Evolutionary conservation across 2,113 vertebrate genomes (phyloP), one percentile per base, ranked within the genome.

Genomic region (Crotalus viridis): DNA sequence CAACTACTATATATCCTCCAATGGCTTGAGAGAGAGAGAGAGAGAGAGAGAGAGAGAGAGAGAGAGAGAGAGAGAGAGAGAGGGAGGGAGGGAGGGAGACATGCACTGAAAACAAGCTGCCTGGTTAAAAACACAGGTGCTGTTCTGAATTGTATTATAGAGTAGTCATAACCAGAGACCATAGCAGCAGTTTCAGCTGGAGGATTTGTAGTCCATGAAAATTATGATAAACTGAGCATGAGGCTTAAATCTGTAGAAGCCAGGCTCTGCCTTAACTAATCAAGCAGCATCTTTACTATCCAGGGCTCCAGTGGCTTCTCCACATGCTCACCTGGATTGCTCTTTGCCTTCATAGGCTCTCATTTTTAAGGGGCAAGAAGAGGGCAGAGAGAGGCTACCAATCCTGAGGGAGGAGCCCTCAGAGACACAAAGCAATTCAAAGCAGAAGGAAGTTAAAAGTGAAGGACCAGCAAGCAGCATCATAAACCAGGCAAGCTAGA

Each of bases 341-440:
- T 94, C 95, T 56, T 95, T 88, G 93, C 94, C 94, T 96, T 96
- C 96, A 96, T 96, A 97, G 95, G 94, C 94, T 96, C 95, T 96
- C 95, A 96, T 91, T 96, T 97, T 97, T 97, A 93, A 92, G 95
- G 96, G 94, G 95, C 94, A 95, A 96, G 88, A 57, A 94, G 69
- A 94, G 0, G 26, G 87, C 96, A 89, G 96, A 95, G 94, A 94
- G 94, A 89, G 85, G 93, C 93, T 94, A 97, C 96, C 93, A 94
- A 91, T 92, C 89, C 92, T 94, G 69, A 89, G 94, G 95, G 95
- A 97, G 94, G 89, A 97, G 95, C 91, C 88, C 85, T 85, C 93
- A 96, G 94, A 94, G 94, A 89, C 91, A 93, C 93, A 95, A 96
- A 64, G 69, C 93, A 92, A 92, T 9, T 1, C 89, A 95, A 61